phyloP scores from a whole-genome alignment of 2,113 vertebrate species.

The Tetraodon nigroviridis region DNA sequence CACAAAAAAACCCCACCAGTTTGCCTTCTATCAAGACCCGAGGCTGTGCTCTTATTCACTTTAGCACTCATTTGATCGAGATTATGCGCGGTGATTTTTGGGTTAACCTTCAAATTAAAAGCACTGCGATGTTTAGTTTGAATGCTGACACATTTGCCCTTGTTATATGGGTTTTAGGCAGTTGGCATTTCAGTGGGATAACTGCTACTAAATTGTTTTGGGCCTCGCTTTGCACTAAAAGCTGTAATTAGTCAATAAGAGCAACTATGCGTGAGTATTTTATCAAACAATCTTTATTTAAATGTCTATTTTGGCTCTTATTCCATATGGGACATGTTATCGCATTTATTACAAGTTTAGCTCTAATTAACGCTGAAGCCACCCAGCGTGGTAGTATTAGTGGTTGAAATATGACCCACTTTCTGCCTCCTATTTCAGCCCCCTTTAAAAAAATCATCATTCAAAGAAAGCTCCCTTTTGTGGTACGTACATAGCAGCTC shows the following conservation, averaged over 20 bases:
- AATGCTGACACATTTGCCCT: too few species aligned
- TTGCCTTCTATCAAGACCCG: too few species aligned
- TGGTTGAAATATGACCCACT: constrained; percentile 62
- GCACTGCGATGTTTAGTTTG: too few species aligned
- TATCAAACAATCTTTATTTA: background rate
- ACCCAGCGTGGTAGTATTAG: constrained; percentile 51
- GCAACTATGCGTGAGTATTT: background rate
- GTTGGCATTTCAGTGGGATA: too few species aligned
- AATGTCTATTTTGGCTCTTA: constrained; percentile 4
- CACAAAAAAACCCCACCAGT: too few species aligned
- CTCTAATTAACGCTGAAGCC: constrained; percentile 63
- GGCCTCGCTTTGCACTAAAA: background rate
- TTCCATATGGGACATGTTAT: constrained; percentile 39
- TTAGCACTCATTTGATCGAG: too few species aligned
- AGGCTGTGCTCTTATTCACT: too few species aligned
- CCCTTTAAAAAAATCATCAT: constrained; percentile 58
- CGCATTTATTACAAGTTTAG: constrained; percentile 55
- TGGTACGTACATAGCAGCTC: constrained; percentile 40
- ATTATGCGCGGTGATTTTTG: too few species aligned
- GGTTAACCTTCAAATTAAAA: too few species aligned
- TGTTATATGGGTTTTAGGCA: too few species aligned
- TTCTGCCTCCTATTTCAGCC: constrained; percentile 47
- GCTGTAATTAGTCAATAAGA: constrained; percentile 8
- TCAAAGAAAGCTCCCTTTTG: constrained; percentile 58
- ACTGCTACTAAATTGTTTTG: constrained; percentile 1